Evolutionary conservation across 2,888 invertebrate species (phyloP).

Genomic region (Drosophila mercatorum): DNA sequence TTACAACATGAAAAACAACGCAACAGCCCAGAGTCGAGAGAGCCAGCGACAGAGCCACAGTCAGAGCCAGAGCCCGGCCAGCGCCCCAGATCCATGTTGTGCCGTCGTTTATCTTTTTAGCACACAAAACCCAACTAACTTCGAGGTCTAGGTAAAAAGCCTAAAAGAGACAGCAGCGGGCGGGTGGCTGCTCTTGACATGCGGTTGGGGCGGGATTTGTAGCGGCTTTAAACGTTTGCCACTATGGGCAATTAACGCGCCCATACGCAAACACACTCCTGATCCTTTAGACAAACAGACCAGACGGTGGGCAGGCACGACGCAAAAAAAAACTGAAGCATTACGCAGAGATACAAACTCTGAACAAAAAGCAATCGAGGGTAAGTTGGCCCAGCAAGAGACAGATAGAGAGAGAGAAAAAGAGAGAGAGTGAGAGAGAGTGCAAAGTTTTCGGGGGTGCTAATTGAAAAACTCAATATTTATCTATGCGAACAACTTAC

Average conservation of each 20-base stretch:
- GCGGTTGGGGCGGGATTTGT: conserved; percentile 68
- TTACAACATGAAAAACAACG: conserved; percentile 78
- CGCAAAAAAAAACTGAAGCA: conserved; percentile 13
- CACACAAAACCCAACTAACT: conserved; percentile 46
- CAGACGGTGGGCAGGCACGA: conserved; percentile 12
- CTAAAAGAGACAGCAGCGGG: conserved; percentile 15
- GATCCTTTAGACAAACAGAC: conserved; percentile 83
- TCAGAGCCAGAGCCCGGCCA: no score
- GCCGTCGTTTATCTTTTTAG: conserved; percentile 64
- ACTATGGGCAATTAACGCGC: conserved; percentile 83
- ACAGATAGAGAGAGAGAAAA: neutral
- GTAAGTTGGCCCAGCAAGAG: conserved; percentile 25
- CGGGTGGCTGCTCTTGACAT: conserved; percentile 57
- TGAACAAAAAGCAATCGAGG: conserved; percentile 32
- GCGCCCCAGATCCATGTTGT: conserved; percentile 37
- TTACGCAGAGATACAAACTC: conserved; percentile 27
- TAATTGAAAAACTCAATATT: conserved; percentile 77
- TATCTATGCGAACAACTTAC: conserved; percentile 56
- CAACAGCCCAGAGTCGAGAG: conserved; percentile 30
- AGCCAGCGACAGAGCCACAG: neutral
- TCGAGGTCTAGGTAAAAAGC: conserved; percentile 27
- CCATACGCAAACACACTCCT: conserved; percentile 81
- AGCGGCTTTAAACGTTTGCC: conserved; percentile 83
- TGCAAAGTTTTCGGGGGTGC: conserved; percentile 60
- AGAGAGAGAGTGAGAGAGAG: conserved; percentile 4